These are phyloP conservation scores for Catharus ustulatus DNA, from an alignment of 2,797 vertebrate species.

Conservation along the genomic window DNA sequence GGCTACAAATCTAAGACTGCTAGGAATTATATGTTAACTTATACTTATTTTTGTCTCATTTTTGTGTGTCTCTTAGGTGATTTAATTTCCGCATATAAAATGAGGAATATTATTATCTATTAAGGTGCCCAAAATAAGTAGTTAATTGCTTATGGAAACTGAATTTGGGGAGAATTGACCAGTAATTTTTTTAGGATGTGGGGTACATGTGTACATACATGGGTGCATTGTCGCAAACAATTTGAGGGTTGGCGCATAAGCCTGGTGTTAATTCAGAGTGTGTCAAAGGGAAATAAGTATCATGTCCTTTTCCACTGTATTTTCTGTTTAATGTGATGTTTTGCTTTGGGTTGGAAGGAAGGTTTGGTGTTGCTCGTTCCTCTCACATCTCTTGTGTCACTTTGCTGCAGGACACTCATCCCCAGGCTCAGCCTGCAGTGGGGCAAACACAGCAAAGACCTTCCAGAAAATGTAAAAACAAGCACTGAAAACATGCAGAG, in stretches of 20 bases:
- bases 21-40: not conserved
- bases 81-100: not conserved
- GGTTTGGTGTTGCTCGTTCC: not conserved
- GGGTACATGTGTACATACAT: not conserved
- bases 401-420: accelerated
- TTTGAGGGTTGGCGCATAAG: not conserved
- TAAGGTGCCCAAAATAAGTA: not conserved
- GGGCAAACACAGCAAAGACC: not conserved
- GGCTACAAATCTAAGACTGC: not conserved
- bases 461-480: not conserved
- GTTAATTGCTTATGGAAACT: not conserved
- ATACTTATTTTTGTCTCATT: not conserved
- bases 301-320: not conserved
- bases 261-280: not conserved
- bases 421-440: accelerated
- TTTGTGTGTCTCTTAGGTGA: not conserved
- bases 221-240: not conserved
- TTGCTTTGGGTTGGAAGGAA: not conserved
- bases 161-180: not conserved
- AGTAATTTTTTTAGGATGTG: not conserved
- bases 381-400: accelerated
- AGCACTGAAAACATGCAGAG: accelerated
- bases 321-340: not conserved
- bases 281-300: not conserved
- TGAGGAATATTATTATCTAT: not conserved